Conservation (phyloP, 2,888 invertebrate genomes). For the Drosophila algonquin region DNA sequence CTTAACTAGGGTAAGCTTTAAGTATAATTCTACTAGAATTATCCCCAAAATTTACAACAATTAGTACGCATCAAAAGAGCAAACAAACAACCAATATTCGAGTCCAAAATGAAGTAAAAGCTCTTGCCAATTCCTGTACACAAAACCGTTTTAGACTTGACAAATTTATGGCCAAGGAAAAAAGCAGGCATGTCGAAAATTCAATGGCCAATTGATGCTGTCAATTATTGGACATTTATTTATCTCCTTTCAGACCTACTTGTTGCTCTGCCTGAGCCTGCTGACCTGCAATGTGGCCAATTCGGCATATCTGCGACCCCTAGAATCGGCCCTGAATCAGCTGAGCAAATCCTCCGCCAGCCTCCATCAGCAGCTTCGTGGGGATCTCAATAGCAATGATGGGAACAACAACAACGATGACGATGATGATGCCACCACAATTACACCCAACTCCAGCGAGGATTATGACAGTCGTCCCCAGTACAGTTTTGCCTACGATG, state of each 20-base stretch:
- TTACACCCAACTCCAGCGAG: slow-evolving; percentile 75
- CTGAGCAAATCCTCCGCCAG: slow-evolving; percentile 60
- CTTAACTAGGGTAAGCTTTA: too few species aligned
- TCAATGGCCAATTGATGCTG: slow-evolving; percentile 60
- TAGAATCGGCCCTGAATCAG: slow-evolving; percentile 69
- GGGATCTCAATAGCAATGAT: slow-evolving; percentile 55
- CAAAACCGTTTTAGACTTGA: slow-evolving; percentile 25
- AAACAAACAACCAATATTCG: too few species aligned
- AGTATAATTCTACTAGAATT: background rate
- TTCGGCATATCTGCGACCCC: slow-evolving; percentile 73
- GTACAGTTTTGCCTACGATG: slow-evolving; percentile 85
- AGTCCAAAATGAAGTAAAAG: background rate
- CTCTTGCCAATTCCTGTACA: background rate
- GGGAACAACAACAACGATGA: slow-evolving; percentile 36
- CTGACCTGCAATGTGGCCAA: slow-evolving; percentile 68
- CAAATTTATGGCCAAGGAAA: slow-evolving; percentile 37
- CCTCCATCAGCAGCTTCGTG: slow-evolving; percentile 52
- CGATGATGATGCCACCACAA: slow-evolving; percentile 62
- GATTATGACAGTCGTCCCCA: slow-evolving; percentile 85
- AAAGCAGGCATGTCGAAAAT: slow-evolving; percentile 8
- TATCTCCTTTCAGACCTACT: slow-evolving; percentile 57
- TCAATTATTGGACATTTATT: slow-evolving; percentile 43
- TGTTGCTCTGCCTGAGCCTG: slow-evolving; percentile 74
- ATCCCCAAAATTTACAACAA: background rate
- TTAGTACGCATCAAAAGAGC: too few species aligned